Evolutionary conservation across 1,140 invertebrate species (phyloP), one percentile per base, ranked within the genome.

Genomic region (Branchinecta lindahli): DNA sequence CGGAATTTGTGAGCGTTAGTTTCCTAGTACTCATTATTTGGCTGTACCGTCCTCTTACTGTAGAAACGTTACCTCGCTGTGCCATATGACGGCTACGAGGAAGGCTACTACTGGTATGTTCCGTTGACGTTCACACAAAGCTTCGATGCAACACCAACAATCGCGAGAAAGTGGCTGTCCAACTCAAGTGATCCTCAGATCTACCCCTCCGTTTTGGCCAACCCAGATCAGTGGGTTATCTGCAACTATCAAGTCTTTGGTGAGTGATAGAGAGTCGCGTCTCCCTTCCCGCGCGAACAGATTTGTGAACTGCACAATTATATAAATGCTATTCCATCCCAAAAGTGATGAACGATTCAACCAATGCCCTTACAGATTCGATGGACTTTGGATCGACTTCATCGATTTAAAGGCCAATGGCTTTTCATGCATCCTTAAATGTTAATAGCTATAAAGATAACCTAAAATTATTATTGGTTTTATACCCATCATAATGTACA

Each of bases 211-310:
- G 18, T 61, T 15, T 15, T 61, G 4, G 52, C 12, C 52, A 20
- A 61, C 4, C 52, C 52, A 12, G 18, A 61, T 20, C 12, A 20
- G 12, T 61, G 52, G 52, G 18, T 61, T 15, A 61, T 61, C 18
- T 61, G 52, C 52, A 61, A 61, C 52, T 20, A 61, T 20, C 12
- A 61, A 61, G n/a, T 68, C 8, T 18, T 70, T 68, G 66, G 15
- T 71, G 8, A 66, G 33, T 18, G 33, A 33, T 33, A 33, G 5
- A 33, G n/a, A 33, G 5, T 33, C 5, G 33, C 33, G 33, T 1
- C 33, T 33, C 33, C 33, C 33, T 33, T 33, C 33, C 33, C 33
- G 33, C 33, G 33, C 33, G 33, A 33, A 33, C n/a, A n/a, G n/a
- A n/a, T n/a, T n/a, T n/a, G n/a, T n/a, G n/a, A n/a, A n/a, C n/a